A percentile compares a stretch with the other conserved stretches of the same genome.
phyloP scores from a whole-genome alignment of 2,797 vertebrate genomes.

The Spondyliosoma cantharus region DNA sequence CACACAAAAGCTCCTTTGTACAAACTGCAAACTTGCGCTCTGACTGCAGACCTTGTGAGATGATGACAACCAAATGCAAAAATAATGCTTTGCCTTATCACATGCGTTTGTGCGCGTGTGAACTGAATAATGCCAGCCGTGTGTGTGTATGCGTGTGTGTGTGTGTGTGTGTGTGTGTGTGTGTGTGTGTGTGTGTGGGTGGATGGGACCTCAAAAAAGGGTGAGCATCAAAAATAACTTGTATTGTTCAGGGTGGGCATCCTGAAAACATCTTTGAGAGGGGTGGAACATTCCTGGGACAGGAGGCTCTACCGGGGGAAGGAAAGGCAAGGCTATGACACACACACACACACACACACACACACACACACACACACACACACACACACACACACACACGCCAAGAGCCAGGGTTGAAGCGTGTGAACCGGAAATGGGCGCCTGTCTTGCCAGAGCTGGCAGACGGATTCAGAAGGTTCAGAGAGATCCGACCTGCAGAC shows the following conservation, averaged over 20 bases:
- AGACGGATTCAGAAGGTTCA: conserved; percentile 68
- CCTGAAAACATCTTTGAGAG: conserved; percentile 72
- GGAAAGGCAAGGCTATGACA: conserved; percentile 71
- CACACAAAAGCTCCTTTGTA: conserved; percentile 71
- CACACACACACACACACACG: conserved; percentile 36
- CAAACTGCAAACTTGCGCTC: conserved; percentile 65
- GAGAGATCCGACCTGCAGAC: conserved; percentile 72
- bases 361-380: conserved; percentile 38
- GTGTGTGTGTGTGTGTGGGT: conserved; percentile 1
- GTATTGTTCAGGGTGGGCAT: conserved; percentile 73
- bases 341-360: conserved; percentile 33
- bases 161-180: conserved; percentile 2
- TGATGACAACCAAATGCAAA: conserved; percentile 70
- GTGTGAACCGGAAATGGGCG: conserved; percentile 79
- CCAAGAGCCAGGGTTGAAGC: conserved; percentile 57
- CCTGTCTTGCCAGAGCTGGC: conserved; percentile 61
- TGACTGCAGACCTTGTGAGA: conserved; percentile 76
- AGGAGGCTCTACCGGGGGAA: conserved; percentile 68
- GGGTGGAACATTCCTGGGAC: conserved; percentile 76
- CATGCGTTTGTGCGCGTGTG: conserved; percentile 32
- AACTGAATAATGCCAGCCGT: conserved; percentile 47
- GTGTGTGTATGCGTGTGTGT: conserved; percentile 2
- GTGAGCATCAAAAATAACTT: conserved; percentile 61
- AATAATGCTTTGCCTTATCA: conserved; percentile 54
- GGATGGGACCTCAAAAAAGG: not conserved